phyloP scores from a whole-genome alignment of 1,140 invertebrate species.

The Zaprionus vittiger region DNA sequence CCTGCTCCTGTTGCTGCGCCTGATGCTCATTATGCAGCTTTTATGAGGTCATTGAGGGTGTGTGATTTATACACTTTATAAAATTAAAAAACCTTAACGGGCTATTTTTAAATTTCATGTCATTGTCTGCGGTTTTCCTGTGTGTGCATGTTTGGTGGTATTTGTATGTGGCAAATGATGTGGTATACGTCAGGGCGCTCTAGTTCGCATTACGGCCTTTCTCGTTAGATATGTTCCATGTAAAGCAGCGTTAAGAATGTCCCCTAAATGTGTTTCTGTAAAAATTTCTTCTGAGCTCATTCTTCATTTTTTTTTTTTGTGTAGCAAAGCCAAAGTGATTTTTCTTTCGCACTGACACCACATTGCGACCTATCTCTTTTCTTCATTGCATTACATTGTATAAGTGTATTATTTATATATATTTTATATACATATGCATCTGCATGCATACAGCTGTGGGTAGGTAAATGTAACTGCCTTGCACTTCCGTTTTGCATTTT shows the following conservation, averaged over 20 bases:
- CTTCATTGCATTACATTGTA: conserved; percentile 12
- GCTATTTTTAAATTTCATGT: conserved; percentile 24
- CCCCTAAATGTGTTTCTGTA: not conserved
- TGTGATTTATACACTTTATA: conserved; percentile 68
- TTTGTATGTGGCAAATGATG: not conserved
- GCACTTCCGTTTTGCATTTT: conserved; percentile 62
- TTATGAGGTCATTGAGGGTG: conserved; percentile 65
- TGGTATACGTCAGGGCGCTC: too few species aligned
- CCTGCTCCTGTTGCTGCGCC: not conserved
- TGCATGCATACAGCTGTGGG: not conserved
- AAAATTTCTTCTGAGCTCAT: not conserved
- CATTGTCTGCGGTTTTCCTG: not conserved
- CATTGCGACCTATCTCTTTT: conserved; percentile 19
- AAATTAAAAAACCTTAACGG: conserved; percentile 60
- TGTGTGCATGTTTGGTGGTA: not conserved
- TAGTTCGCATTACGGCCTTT: not conserved
- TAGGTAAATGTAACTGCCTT: conserved; percentile 36
- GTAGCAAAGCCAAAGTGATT: conserved; percentile 64
- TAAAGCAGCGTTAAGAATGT: not conserved
- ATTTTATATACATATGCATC: not conserved
- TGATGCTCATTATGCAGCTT: conserved; percentile 70
- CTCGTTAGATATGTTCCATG: conserved; percentile 17
- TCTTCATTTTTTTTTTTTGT: not conserved
- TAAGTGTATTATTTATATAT: not conserved
- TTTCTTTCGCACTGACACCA: conserved; percentile 20